Base-by-base conservation (phyloP, 1,140 invertebrate species). In the Sinonovacula constricta region DNA sequence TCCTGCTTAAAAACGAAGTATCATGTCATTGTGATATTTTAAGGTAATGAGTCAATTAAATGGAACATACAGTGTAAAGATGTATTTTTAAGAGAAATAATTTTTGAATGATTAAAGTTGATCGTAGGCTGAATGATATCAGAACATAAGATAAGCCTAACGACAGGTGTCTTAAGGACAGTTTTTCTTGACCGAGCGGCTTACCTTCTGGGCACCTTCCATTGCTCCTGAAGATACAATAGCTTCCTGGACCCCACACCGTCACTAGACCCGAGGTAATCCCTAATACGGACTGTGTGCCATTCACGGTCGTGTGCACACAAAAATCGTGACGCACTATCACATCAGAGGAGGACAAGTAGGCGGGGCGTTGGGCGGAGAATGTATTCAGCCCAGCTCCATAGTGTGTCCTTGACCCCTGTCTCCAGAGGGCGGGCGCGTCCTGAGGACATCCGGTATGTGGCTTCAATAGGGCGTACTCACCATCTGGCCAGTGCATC, bases 251-350 rank as follows among this genome's bases (percentile, higher is more conserved):
- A 30, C 75, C 80, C 75, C 75, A 81, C 56, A 68, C 72, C 0
- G 80, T 81, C 54, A 69, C 65, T 26, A 79, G 79, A 15, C 28
- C 14, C 15, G 63, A 69, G n/a, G n/a, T n/a, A n/a, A n/a, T n/a
- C n/a, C n/a, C n/a, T n/a, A n/a, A n/a, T 7, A 72, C 39, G 4
- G 39, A 24, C 1, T 30, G 22, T 0, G 7, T 56, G 24, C 39
- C 26, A 22, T 31, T 24, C 2, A 22, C 28, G 4, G 65, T 34
- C n/a, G 54, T 49, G 56, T 81, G 80, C 18, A 74, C 39, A 54
- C 80, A 81, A 34, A 78, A 81, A 18, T 69, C 22, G 49, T 74
- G 70, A n/a, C n/a, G n/a, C n/a, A n/a, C n/a, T n/a, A n/a, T n/a
- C n/a, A n/a, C n/a, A n/a, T n/a, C n/a, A n/a, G n/a, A n/a, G n/a